Evolutionary conservation across 1,140 invertebrate genomes (phyloP), one percentile per base, ranked within the genome.

Genomic region (Drosophila tani): DNA sequence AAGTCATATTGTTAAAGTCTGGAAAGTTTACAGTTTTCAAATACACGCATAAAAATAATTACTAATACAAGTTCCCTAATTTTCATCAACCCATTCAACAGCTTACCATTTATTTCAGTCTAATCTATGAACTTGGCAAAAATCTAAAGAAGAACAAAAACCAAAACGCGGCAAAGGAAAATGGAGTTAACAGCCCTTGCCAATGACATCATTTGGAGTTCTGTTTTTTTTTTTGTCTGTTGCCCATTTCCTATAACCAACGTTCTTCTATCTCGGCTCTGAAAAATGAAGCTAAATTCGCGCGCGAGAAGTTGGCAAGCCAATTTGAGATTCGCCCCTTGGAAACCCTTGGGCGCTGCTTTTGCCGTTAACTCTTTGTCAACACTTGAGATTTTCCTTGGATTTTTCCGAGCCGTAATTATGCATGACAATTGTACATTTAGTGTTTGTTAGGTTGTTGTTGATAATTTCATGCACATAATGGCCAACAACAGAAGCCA

Each of bases 401-500:
- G 82, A 73, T 65, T 83, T 78, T 76, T 77, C 60, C 59, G 56
- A 67, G 84, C 71, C 81, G 74, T 87, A 87, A 87, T 87, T 87
- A 81, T 84, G 83, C 83, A 87, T 87, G 83, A 87, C 81, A 81
- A 87, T 79, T 79, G 77, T 73, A 59, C 19, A 60, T 77, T 78
- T 77, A 45, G 74, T 69, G 62, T 67, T 67, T 21, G 60, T 17
- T 80, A 29, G 55, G 64, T 82, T 53, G 76, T 49, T 45, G 68
- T 74, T 78, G 77, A 75, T 83, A 79, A 87, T 87, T 88, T 76
- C 88, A 84, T 87, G 84, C 84, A 83, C 77, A 87, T 87, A 87
- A 88, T 87, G 82, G 81, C 71, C 69, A 63, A 38, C 32, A 76
- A 21, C 47, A 75, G 32, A 45, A 64, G 29, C 24, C 38, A 60